phyloP scores from a whole-genome alignment of 2,113 vertebrate species.

The Hymenochirus boettgeri region DNA sequence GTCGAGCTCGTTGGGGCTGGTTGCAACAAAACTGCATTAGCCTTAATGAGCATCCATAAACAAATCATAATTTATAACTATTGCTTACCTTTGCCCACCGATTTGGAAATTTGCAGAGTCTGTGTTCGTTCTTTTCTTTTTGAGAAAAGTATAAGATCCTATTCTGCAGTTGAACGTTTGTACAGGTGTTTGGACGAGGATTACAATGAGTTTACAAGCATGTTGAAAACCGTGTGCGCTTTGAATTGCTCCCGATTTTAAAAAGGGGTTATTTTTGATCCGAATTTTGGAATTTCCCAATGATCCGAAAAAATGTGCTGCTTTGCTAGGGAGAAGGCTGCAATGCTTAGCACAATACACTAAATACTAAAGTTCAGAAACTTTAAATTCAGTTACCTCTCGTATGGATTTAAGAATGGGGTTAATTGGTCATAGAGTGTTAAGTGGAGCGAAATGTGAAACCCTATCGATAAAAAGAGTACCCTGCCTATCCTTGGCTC shows the following conservation, averaged over 20 bases:
- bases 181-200: slow-evolving; percentile 90
- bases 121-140: slow-evolving; percentile 93
- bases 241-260: slow-evolving; percentile 88
- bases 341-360: no score
- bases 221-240: slow-evolving; percentile 83
- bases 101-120: slow-evolving; percentile 89
- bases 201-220: slow-evolving; percentile 77
- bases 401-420: slow-evolving; percentile 52
- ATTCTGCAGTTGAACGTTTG: slow-evolving; percentile 81
- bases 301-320: slow-evolving; percentile 88
- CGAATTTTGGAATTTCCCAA: slow-evolving; percentile 97
- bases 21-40: slow-evolving; percentile 80
- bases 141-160: slow-evolving; percentile 84
- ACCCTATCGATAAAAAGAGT: slow-evolving; percentile 50
- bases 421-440: slow-evolving; percentile 50
- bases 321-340: slow-evolving; percentile 70
- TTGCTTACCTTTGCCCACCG: slow-evolving; percentile 86
- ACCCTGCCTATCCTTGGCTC: slow-evolving; percentile 47
- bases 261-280: slow-evolving; percentile 95
- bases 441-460: slow-evolving; percentile 48
- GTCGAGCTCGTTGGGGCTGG: slow-evolving; percentile 88
- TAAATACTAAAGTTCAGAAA: slow-evolving; percentile 59
- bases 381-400: slow-evolving; percentile 48
- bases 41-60: slow-evolving; percentile 77
- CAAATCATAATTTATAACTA: slow-evolving; percentile 91